Percentiles rank a stretch among this genome's conserved stretches.
Evolutionary conservation across 1,140 invertebrate genomes (phyloP).

Genomic region (Habropoda laboriosa): DNA sequence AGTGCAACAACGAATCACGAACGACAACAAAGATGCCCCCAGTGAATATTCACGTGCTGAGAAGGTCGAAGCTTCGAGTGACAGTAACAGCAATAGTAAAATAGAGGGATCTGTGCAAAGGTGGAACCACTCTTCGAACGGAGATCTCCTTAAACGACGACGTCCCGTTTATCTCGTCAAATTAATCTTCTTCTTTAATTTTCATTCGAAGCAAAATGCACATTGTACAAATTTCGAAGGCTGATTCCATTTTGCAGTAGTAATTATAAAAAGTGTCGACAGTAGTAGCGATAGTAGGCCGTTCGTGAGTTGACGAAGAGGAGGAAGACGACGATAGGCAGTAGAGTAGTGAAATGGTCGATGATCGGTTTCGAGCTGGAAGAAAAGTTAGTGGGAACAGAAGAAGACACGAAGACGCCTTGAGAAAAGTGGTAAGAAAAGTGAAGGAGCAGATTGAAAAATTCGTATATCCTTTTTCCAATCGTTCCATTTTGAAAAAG

Average conservation of each 20-base stretch:
- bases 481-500: neutral
- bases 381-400: slow-evolving; percentile 50
- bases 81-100: slow-evolving; percentile 45
- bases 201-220: neutral
- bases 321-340: slow-evolving; percentile 62
- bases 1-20: slow-evolving; percentile 18
- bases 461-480: neutral
- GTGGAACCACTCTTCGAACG: neutral
- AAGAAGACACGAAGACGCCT: slow-evolving; percentile 5
- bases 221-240: no score
- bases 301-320: slow-evolving; percentile 58
- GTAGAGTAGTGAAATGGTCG: slow-evolving; percentile 59
- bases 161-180: no score
- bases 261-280: slow-evolving; percentile 28
- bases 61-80: slow-evolving; percentile 51
- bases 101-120: slow-evolving; percentile 11
- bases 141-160: no score
- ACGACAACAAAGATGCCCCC: slow-evolving; percentile 20
- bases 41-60: slow-evolving; percentile 51
- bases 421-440: neutral
- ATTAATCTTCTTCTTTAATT: no score
- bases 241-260: neutral
- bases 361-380: slow-evolving; percentile 59
- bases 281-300: slow-evolving; percentile 60
- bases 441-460: neutral